Evolutionary conservation across 1,140 invertebrate species (phyloP).

Genomic region (Drosophila sp.): DNA sequence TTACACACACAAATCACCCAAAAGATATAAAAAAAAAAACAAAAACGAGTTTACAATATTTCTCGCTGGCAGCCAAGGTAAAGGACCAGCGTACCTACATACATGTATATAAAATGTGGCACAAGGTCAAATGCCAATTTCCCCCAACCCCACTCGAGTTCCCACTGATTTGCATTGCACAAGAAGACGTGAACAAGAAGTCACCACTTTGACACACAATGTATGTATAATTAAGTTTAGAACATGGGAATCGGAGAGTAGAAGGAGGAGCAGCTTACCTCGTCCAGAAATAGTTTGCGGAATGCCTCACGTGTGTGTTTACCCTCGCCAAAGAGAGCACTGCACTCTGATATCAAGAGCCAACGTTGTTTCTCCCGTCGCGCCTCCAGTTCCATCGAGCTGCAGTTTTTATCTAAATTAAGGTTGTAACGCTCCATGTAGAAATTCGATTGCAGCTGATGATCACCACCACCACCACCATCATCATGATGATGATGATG

Average conservation of each 20-base stretch:
- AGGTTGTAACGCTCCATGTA: constrained; percentile 82
- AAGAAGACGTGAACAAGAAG: constrained; percentile 17
- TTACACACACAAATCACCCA: constrained; percentile 26
- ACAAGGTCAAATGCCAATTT: constrained; percentile 59
- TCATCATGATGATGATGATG: constrained; percentile 6
- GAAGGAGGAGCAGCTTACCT: constrained; percentile 57
- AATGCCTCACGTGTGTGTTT: constrained; percentile 82
- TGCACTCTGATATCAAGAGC: constrained; percentile 82
- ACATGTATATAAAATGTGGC: constrained; percentile 55
- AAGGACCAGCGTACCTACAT: constrained; percentile 57
- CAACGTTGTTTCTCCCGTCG: constrained; percentile 81
- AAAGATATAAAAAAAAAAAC: neutral
- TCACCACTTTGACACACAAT: constrained; percentile 1
- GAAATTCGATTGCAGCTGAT: constrained; percentile 76
- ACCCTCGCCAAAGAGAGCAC: constrained; percentile 78
- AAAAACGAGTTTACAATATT: constrained; percentile 65
- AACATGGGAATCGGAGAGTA: neutral
- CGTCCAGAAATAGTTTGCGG: constrained; percentile 76
- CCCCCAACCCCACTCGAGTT: constrained; percentile 13
- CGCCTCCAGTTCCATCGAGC: constrained; percentile 82
- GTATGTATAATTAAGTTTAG: constrained; percentile 17
- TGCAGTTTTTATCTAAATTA: constrained; percentile 83
- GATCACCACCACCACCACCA: constrained; percentile 21
- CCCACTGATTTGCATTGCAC: constrained; percentile 24
- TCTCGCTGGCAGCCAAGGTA: constrained; percentile 44